Conservation (phyloP, 2,888 invertebrate genomes). For the Leptopilina drosophilae region DNA sequence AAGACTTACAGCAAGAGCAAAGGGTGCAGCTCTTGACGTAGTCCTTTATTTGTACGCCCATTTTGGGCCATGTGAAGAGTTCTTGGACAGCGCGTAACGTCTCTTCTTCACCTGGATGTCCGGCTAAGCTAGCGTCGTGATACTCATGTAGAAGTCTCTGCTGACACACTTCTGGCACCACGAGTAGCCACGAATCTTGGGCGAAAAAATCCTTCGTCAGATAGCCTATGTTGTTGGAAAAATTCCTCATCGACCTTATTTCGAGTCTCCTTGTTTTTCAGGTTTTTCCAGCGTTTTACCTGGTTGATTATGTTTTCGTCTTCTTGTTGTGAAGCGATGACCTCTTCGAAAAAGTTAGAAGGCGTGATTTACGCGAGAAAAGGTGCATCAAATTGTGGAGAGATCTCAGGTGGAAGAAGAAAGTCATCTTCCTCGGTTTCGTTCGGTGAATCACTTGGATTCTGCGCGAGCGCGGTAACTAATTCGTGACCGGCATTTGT, state of each 20-base stretch:
- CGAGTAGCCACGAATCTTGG: not conserved
- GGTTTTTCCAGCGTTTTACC: not conserved
- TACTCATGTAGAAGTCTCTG: slow-evolving; percentile 30
- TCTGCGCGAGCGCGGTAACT: too few relatives aligned
- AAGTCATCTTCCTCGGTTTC: not conserved
- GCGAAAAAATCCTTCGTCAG: not conserved
- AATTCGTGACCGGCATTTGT: too few relatives aligned
- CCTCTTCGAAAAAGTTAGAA: not conserved
- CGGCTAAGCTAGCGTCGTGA: not conserved
- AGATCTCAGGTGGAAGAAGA: not conserved
- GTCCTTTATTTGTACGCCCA: not conserved
- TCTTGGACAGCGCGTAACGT: not conserved
- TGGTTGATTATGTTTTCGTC: not conserved
- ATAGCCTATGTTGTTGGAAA: not conserved
- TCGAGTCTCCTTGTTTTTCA: not conserved
- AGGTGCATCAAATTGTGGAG: not conserved
- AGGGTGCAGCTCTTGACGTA: not conserved
- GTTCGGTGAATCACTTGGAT: too few relatives aligned
- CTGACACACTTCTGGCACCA: slow-evolving; percentile 3
- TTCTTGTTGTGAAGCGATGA: not conserved
- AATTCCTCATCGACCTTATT: not conserved
- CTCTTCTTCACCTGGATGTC: not conserved
- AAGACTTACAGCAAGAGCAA: not conserved
- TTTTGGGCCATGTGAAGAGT: not conserved
- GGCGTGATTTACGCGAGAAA: not conserved